Evolutionary conservation across 30 jellyfish, hydroid and myxozoan genomes (phyloP).

Genomic region (Pelagia noctiluca): DNA sequence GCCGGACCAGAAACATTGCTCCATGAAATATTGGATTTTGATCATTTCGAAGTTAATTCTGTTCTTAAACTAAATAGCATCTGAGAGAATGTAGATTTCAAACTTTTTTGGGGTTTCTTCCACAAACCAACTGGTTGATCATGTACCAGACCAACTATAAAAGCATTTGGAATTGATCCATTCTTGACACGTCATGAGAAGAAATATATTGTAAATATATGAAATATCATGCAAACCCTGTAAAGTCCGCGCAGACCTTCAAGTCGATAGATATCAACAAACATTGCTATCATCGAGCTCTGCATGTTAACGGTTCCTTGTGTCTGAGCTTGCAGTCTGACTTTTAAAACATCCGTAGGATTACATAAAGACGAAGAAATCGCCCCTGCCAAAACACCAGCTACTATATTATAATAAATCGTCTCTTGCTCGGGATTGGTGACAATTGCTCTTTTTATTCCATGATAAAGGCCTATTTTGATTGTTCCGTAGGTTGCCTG

Average conservation of each 20-base stretch:
- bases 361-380: slow-evolving; percentile 86
- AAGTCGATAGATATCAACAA: slow-evolving; percentile 74
- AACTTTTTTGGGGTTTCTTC: too few species aligned
- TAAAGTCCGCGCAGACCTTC: slow-evolving; percentile 93
- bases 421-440: slow-evolving; percentile 89
- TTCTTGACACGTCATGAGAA: too few species aligned
- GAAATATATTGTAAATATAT: too few species aligned
- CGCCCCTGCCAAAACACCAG: slow-evolving; percentile 94
- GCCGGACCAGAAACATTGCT: too few species aligned
- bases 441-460: slow-evolving; percentile 68
- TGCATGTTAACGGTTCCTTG: slow-evolving; percentile 54
- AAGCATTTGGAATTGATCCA: too few species aligned
- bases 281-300: slow-evolving; percentile 63
- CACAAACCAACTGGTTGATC: too few species aligned
- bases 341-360: slow-evolving; percentile 97
- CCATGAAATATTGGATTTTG: too few species aligned
- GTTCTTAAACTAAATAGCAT: too few species aligned
- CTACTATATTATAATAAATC: slow-evolving; percentile 67
- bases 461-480: slow-evolving; percentile 95
- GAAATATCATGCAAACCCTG: slow-evolving; percentile 89
- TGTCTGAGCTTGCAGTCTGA: slow-evolving; percentile 92
- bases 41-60: too few species aligned
- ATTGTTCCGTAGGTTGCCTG: slow-evolving; percentile 98
- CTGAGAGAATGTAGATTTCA: too few species aligned
- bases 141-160: too few species aligned